Base-by-base conservation (phyloP, 2,797 vertebrate species). In the Oreortyx pictus region DNA sequence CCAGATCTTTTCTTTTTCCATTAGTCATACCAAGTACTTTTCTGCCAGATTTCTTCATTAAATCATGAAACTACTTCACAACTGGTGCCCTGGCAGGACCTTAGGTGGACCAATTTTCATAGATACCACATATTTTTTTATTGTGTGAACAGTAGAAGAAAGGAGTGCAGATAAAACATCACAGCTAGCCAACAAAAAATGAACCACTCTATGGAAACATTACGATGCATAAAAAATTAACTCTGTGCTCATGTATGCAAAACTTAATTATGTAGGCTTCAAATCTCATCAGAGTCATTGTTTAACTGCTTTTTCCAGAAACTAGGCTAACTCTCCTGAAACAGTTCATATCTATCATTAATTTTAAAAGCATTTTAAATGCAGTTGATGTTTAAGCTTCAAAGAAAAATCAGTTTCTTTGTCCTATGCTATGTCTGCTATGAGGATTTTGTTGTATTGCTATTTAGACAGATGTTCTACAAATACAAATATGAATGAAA, bases 201-300 rank as follows among this genome's bases (percentile, higher is more conserved):
- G 44, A 87, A 62, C 33, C 19, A 22, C 62, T 92, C 52, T 56
- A 35, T 70, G 75, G 88, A 76, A 80, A 60, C 71, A 56, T 86
- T 88, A 54, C 35, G 65, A 68, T 88, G 35, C 74, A 90, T 71
- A 80, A 92, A 91, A 92, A 78, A 82, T 67, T 82, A 95, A 92
- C 72, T 90, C 57, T 20, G 56, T 72, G 44, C 67, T 87, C 44
- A 31, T 80, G 27, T 87, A 72, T 82, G 78, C 43, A 72, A 91
- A 96, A 89, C 78, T 77, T 86, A 81, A 84, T 91, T 84, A 86
- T 0, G 3, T 41, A 80, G 71, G 60, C 64, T 92, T 91, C 81
- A 92, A 60, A 60, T 85, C 66, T 89, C 78, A 93, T 83, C 74
- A 88, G 70, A 83, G 14, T 79, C 59, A 81, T 90, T 89, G 88